Base-by-base conservation (phyloP, 2,797 vertebrate species). In the Rhyacichthys aspro region DNA sequence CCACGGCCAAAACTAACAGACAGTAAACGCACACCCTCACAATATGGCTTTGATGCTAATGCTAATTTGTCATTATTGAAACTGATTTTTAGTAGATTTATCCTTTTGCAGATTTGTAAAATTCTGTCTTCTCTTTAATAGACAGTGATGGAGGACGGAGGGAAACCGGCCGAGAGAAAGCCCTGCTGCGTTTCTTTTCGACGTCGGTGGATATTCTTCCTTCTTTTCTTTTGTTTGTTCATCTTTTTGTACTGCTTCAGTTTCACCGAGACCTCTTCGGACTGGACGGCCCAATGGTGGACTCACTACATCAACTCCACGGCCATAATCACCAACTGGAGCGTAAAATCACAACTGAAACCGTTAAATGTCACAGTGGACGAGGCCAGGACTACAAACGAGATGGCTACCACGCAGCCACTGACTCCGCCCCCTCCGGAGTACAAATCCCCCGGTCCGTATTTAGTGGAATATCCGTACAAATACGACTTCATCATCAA, bases 401-500 rank as follows among this genome's bases (percentile, higher is more conserved):
- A 11, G 3, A 52, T 2, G 34, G 11, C 48, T 8, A 7, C 16
- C 32, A 16, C 23, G 0, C 2, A 2, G 14, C 6, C 9, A 1
- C 14, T 18, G 6, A 14, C 45, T 1, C 48, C 17, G 0, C 15
- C 28, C 32, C 70, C 72, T 1, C 11, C 12, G 0, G 37, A 53
- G 8, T 89, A 87, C 19, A 55, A 56, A 1, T 78, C 84, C 18
- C 75, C 72, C 0, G 74, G 70, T 7, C 70, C 41, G 0, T 90
- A 82, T 42, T 1, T 77, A 0, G 88, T 90, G 34, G 82, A 86
- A n/a, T 91, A 89, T 0, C 92, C 91, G 0, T 1, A 78, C 1
- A 39, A 83, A 0, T 90, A 93, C 74, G 66, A 64, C 11, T 92
- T 89, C 33, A 19, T 82, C 1, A 85, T 91, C 1, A 90, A 92